Percentiles rank a stretch among this genome's conserved stretches.
Conservation (phyloP, 53 echinoderm and acorn worm species). For the Holothuria leucospilota region DNA sequence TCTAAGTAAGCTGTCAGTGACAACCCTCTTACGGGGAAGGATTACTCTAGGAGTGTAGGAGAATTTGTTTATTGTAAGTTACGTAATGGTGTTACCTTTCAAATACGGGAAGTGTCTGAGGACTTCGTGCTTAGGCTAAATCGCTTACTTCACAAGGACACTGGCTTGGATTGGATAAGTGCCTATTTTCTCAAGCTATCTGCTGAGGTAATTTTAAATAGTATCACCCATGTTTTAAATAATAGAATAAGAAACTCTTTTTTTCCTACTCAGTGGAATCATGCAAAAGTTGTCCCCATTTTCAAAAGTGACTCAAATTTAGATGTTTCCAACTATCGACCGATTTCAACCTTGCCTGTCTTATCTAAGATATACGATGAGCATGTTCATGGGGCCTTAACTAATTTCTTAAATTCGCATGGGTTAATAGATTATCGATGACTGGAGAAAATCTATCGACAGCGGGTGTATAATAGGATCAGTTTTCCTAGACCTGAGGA, state of each 20-base stretch:
- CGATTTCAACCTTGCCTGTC: conserved; percentile 26
- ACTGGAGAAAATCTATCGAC: conserved; percentile 39
- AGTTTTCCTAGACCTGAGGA: conserved; percentile 2
- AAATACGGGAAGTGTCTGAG: background rate
- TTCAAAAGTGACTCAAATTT: too few species aligned
- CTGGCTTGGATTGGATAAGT: conserved; percentile 6
- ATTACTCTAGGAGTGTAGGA: background rate
- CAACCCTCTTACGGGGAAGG: background rate
- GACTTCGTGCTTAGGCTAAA: conserved; percentile 1
- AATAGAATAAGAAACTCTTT: conserved; percentile 12
- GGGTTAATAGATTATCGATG: conserved; percentile 28
- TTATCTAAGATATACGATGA: conserved; percentile 20
- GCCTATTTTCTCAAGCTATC: conserved; percentile 12
- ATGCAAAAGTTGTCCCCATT: conserved; percentile 29
- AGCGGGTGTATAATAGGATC: conserved; percentile 22
- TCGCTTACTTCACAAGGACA: background rate
- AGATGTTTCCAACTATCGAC: conserved; percentile 21
- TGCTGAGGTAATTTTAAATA: background rate
- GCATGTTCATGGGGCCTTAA: conserved; percentile 8
- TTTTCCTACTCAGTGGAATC: conserved; percentile 17
- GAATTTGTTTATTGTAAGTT: conserved; percentile 1
- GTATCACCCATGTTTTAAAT: too few species aligned
- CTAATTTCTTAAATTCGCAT: conserved; percentile 8
- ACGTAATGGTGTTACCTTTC: background rate
- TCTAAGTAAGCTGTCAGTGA: background rate